phyloP scores from a whole-genome alignment of 2,888 invertebrate genomes.

The Germaria angustata region DNA sequence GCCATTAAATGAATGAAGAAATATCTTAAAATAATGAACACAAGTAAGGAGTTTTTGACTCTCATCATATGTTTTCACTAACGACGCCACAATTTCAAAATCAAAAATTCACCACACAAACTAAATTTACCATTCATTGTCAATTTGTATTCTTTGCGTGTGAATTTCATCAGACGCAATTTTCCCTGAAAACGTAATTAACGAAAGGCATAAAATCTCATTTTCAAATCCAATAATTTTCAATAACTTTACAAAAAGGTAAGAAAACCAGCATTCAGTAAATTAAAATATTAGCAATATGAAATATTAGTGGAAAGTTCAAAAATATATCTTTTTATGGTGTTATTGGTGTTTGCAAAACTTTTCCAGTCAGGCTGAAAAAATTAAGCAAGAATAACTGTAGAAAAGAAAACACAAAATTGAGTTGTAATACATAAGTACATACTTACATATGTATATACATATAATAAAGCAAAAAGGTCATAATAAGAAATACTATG shows the following conservation, averaged over 20 bases:
- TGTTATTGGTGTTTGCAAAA: constrained; percentile 13
- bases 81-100: too few species aligned
- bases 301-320: background rate
- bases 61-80: too few species aligned
- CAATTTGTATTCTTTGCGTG: too few species aligned
- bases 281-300: background rate
- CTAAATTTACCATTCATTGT: background rate
- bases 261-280: background rate
- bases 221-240: constrained; percentile 10
- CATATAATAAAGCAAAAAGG: background rate
- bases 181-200: constrained; percentile 58
- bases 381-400: constrained; percentile 14
- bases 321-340: background rate
- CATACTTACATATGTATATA: too few species aligned
- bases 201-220: constrained; percentile 24
- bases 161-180: constrained; percentile 59
- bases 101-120: constrained; percentile 1
- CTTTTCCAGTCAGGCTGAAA: background rate
- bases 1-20: too few species aligned
- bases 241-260: constrained; percentile 38
- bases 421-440: too few species aligned
- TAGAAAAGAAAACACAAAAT: constrained; percentile 4
- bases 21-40: too few species aligned
- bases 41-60: too few species aligned
- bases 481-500: background rate